A percentile compares a stretch with the other conserved stretches of the same genome.
phyloP scores from a whole-genome alignment of 2,888 invertebrate genomes.

The Blastobasis adustella region DNA sequence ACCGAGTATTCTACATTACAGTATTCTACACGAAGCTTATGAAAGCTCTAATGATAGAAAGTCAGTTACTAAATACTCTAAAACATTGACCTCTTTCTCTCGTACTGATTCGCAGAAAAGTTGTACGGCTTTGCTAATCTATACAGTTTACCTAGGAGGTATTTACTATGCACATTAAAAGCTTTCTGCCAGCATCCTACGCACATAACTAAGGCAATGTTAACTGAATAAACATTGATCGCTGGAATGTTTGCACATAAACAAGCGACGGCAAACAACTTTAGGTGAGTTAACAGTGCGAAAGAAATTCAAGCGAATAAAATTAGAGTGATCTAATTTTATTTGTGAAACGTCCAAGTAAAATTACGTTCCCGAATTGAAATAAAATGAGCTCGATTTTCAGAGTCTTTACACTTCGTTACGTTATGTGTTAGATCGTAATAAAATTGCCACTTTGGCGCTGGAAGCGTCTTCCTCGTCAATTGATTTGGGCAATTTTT shows the following conservation, averaged over 20 bases:
- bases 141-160: no score
- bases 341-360: constrained; percentile 38
- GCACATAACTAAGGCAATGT: constrained; percentile 1
- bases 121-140: no score
- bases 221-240: constrained; percentile 6
- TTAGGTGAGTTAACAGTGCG: constrained; percentile 34
- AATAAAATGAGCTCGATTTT: constrained; percentile 41
- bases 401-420: constrained; percentile 38
- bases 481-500: no score
- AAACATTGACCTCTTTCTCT: no score
- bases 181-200: not conserved
- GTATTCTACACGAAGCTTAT: no score
- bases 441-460: no score
- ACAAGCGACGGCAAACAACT: constrained; percentile 39
- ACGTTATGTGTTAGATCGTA: constrained; percentile 13
- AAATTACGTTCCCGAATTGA: constrained; percentile 29
- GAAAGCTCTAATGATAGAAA: no score
- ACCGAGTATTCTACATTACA: no score
- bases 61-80: no score
- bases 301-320: constrained; percentile 41
- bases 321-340: constrained; percentile 48
- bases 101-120: no score
- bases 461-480: no score
- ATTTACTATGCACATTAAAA: no score
- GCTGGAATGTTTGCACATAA: constrained; percentile 24